phyloP scores from a whole-genome alignment of 2,797 vertebrate genomes.

The Sarcophilus harrisii region DNA sequence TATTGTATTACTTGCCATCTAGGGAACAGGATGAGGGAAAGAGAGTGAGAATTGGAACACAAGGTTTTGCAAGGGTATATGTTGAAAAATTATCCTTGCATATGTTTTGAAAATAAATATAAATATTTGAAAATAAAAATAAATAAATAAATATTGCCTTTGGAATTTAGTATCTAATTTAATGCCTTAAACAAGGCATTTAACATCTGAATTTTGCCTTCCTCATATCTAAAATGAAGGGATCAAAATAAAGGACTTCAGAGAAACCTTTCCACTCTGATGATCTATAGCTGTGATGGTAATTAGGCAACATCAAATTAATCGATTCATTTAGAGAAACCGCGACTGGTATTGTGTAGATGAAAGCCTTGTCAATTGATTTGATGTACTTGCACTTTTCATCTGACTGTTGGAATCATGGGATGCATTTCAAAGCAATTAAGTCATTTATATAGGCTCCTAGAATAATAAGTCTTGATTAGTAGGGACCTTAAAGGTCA shows the following conservation, averaged over 20 bases:
- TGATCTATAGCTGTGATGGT: not conserved
- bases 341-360: not conserved
- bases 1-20: too few species aligned
- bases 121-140: too few species aligned
- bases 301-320: not conserved
- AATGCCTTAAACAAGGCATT: not conserved
- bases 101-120: too few species aligned
- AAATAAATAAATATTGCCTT: not conserved
- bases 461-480: not conserved
- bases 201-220: not conserved
- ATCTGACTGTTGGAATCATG: not conserved
- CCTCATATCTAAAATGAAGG: not conserved
- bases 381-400: not conserved
- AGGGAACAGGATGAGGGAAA: too few species aligned
- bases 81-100: too few species aligned
- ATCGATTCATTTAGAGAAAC: not conserved
- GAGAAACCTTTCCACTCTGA: not conserved
- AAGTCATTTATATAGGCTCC: not conserved
- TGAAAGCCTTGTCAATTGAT: not conserved
- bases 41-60: too few species aligned
- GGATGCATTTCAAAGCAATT: not conserved
- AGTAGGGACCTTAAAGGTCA: not conserved
- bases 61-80: too few species aligned
- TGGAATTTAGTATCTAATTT: not conserved
- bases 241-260: not conserved